phyloP scores from a whole-genome alignment of 2,113 vertebrate genomes.

The Sinosuthora webbiana region DNA sequence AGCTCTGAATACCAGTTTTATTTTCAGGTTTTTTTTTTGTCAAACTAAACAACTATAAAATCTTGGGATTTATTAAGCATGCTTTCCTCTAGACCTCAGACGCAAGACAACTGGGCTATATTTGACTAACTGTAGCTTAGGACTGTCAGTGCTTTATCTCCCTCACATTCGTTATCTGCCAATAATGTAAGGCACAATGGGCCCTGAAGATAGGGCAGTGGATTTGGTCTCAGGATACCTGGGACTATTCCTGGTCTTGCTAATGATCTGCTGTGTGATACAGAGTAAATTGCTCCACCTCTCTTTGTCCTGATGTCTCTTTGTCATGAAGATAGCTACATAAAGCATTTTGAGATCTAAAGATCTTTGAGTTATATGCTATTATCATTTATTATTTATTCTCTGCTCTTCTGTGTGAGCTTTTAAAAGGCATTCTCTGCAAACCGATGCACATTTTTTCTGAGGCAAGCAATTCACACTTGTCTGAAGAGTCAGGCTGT shows the following conservation, averaged over 20 bases:
- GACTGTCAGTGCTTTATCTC: not conserved
- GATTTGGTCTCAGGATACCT: not conserved
- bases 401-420: not conserved
- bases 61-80: not conserved
- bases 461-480: not conserved
- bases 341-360: not conserved
- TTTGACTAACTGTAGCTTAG: not conserved
- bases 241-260: not conserved
- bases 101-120: not conserved
- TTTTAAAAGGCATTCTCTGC: not conserved
- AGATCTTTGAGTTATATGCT: not conserved
- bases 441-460: not conserved
- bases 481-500: not conserved
- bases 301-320: not conserved
- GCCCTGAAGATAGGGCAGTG: not conserved
- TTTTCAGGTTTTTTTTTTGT: not conserved
- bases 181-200: not conserved
- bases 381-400: constrained; percentile 48
- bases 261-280: not conserved
- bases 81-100: not conserved
- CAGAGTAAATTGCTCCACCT: not conserved
- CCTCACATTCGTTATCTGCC: not conserved
- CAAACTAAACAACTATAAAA: not conserved
- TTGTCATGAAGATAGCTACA: not conserved
- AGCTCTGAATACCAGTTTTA: not conserved